A percentile compares a stretch with the other conserved stretches of the same genome.
phyloP scores from a whole-genome alignment of 2,113 vertebrate species.

The Phalacrocorax pelagicus region DNA sequence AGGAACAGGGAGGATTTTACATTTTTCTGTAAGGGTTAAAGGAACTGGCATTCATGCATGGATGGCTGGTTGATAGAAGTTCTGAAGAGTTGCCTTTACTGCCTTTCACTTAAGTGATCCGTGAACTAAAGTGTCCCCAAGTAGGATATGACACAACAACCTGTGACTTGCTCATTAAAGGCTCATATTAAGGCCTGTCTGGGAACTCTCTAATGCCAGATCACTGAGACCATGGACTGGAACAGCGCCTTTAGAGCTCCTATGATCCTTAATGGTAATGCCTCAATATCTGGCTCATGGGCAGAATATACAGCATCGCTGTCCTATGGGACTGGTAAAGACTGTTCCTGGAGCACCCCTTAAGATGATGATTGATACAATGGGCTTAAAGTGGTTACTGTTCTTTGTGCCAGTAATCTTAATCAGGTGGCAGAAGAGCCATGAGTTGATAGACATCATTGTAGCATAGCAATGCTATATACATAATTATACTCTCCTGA shows the following conservation, averaged over 20 bases:
- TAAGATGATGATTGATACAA: conserved; percentile 38
- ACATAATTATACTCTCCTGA: not conserved
- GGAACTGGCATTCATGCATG: not conserved
- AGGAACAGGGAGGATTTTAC: not conserved
- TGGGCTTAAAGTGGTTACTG: conserved; percentile 2
- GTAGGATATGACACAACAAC: not conserved
- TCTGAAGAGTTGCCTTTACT: not conserved
- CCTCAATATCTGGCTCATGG: conserved; percentile 15
- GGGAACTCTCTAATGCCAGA: conserved; percentile 17
- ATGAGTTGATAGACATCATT: not conserved
- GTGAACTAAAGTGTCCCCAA: conserved; percentile 13
- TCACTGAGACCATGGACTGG: not conserved
- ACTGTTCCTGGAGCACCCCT: conserved; percentile 28
- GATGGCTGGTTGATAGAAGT: not conserved
- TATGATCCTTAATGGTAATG: not conserved
- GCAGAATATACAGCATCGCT: not conserved
- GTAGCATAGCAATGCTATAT: not conserved
- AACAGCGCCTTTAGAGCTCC: not conserved
- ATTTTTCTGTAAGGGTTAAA: not conserved
- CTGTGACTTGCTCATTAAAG: not conserved
- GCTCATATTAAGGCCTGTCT: conserved; percentile 7
- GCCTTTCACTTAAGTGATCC: conserved; percentile 5
- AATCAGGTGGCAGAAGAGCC: not conserved
- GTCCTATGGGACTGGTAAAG: conserved; percentile 21
- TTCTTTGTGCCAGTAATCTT: conserved; percentile 31